These are phyloP conservation scores for Thinocorus orbignyianus DNA, from an alignment of 2,113 vertebrate genomes.

Conservation along the genomic window DNA sequence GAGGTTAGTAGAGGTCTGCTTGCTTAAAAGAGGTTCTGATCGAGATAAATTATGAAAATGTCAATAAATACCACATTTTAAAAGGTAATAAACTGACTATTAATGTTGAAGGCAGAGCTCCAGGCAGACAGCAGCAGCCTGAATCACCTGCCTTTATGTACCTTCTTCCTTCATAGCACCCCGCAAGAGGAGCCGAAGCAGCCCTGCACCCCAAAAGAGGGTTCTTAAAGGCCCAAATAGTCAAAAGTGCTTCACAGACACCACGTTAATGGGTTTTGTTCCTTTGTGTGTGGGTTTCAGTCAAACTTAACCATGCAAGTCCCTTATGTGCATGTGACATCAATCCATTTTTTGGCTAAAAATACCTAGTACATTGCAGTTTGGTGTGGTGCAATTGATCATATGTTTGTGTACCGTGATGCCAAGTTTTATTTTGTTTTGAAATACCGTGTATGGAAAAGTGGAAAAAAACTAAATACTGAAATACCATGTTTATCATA, in stretches of 20 bases:
- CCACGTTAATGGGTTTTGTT: fast-evolving
- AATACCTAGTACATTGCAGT: fast-evolving
- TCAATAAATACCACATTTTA: conserved; percentile 8
- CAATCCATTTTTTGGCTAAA: background rate
- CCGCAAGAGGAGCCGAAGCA: background rate
- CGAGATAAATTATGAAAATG: background rate
- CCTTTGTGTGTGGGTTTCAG: background rate
- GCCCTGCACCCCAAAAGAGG: background rate
- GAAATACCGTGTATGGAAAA: background rate
- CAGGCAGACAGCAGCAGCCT: background rate
- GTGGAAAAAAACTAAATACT: background rate
- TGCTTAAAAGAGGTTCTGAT: background rate
- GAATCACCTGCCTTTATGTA: background rate
- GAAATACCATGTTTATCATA: background rate
- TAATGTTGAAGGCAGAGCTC: background rate
- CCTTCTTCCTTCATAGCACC: background rate
- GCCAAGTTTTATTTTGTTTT: background rate
- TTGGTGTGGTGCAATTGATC: background rate
- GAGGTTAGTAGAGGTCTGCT: background rate
- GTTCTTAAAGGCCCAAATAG: background rate
- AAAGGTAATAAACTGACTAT: background rate
- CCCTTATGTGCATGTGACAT: background rate
- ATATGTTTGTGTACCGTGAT: background rate
- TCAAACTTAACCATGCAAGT: background rate
- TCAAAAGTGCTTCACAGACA: background rate